Evolutionary conservation across 1,140 invertebrate species (phyloP).

Genomic region (Battus philenor): DNA sequence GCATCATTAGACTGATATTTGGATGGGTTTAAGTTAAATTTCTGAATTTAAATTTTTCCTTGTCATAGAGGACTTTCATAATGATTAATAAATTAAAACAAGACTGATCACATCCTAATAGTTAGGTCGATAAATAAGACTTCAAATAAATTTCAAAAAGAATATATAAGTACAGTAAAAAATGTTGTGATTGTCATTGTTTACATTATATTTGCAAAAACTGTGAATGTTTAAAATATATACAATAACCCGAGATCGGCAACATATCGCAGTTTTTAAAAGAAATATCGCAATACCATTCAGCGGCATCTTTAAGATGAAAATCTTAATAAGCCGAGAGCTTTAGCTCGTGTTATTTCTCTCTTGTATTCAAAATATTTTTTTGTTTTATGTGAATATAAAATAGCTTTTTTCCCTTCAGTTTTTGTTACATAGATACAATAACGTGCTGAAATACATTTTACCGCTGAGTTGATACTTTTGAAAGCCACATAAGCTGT

Average conservation of each 20-base stretch:
- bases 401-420: constrained; percentile 5
- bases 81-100: too few relatives aligned
- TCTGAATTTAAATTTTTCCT: too few relatives aligned
- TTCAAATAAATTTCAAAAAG: too few relatives aligned
- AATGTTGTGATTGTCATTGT: too few relatives aligned
- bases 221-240: too few relatives aligned
- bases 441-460: not conserved
- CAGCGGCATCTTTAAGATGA: not conserved
- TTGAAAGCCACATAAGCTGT: not conserved
- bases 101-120: too few relatives aligned
- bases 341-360: not conserved
- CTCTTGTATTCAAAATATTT: constrained; percentile 3
- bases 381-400: constrained; percentile 9
- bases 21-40: too few relatives aligned
- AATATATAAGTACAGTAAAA: too few relatives aligned
- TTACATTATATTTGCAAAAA: too few relatives aligned
- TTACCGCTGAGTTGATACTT: not conserved
- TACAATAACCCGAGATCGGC: not conserved
- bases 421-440: not conserved
- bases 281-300: constrained; percentile 14
- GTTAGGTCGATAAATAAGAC: too few relatives aligned
- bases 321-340: constrained; percentile 9
- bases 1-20: too few relatives aligned
- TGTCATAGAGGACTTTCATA: too few relatives aligned
- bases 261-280: not conserved